Conservation (phyloP, 2,888 invertebrate genomes). For the Ochropacha duplaris region DNA sequence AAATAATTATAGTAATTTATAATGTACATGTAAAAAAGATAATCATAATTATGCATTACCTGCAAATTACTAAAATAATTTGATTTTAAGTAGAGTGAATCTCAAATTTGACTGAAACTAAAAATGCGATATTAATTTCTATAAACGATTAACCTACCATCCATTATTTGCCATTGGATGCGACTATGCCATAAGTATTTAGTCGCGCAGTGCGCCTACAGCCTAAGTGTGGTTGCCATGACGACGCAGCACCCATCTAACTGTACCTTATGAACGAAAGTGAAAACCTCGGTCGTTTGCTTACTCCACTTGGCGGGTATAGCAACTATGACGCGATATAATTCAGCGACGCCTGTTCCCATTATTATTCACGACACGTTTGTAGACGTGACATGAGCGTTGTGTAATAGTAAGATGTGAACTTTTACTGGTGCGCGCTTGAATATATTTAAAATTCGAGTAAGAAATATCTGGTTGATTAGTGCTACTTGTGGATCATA, state of each 20-base stretch:
- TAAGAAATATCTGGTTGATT: too few relatives aligned
- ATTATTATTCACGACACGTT: background rate
- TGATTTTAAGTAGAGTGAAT: too few relatives aligned
- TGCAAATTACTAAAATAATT: too few relatives aligned
- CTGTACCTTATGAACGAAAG: slow-evolving; percentile 52
- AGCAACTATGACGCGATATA: slow-evolving; percentile 26
- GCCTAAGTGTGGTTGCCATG: slow-evolving; percentile 21
- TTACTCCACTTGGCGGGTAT: slow-evolving; percentile 48
- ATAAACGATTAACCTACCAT: too few relatives aligned
- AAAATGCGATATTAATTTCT: too few relatives aligned
- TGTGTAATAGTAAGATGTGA: background rate
- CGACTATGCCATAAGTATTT: background rate
- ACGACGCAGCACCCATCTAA: slow-evolving; percentile 36
- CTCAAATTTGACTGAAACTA: too few relatives aligned
- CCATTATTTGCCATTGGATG: background rate
- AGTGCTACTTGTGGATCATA: too few relatives aligned
- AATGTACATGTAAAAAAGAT: too few relatives aligned
- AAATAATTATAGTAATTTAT: too few relatives aligned
- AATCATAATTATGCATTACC: too few relatives aligned
- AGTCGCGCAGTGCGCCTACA: background rate
- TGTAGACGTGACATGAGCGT: background rate
- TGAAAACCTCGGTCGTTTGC: slow-evolving; percentile 50
- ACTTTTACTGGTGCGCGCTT: background rate
- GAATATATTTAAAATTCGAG: background rate
- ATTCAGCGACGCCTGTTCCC: slow-evolving; percentile 28